A percentile compares a stretch with the other conserved stretches of the same genome.
Conservation (phyloP, 2,113 vertebrate genomes). For the Phycodurus eques region DNA sequence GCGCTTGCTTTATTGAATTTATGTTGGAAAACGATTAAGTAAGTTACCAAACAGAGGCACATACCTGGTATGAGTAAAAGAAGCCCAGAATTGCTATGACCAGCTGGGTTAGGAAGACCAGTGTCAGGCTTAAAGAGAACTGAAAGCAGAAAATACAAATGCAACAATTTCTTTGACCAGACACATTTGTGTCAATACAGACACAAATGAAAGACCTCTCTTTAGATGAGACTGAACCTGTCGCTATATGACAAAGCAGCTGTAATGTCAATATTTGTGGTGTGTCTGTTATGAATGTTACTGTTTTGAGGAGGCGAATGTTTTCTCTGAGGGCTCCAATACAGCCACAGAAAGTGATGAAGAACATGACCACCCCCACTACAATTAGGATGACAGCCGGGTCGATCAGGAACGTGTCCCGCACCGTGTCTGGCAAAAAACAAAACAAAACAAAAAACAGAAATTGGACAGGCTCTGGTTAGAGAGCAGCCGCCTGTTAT, state of each 20-base stretch:
- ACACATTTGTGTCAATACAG: slow-evolving; percentile 32
- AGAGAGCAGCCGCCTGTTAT: not conserved
- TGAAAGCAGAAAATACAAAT: slow-evolving; percentile 29
- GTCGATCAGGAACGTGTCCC: slow-evolving; percentile 76
- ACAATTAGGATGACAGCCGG: slow-evolving; percentile 76
- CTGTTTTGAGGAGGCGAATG: slow-evolving; percentile 74
- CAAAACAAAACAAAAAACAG: not conserved
- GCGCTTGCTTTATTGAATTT: not conserved
- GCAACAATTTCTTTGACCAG: not conserved
- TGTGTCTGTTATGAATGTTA: slow-evolving; percentile 55
- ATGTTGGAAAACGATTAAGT: not conserved
- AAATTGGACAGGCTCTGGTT: not conserved
- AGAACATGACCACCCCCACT: slow-evolving; percentile 80
- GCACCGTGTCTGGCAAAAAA: slow-evolving; percentile 67
- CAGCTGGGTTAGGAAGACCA: slow-evolving; percentile 75
- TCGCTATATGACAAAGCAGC: slow-evolving; percentile 2
- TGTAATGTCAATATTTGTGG: slow-evolving; percentile 7
- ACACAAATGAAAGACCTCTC: slow-evolving; percentile 10
- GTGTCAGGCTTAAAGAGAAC: slow-evolving; percentile 74
- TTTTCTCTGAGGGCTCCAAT: slow-evolving; percentile 76
- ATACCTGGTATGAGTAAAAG: slow-evolving; percentile 76
- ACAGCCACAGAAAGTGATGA: slow-evolving; percentile 80
- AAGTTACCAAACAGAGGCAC: not conserved
- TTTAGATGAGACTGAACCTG: slow-evolving; percentile 12
- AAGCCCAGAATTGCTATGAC: slow-evolving; percentile 73